Percentiles rank a stretch among this genome's conserved stretches.
These are phyloP conservation scores for Philaenus spumarius DNA, from an alignment of 1,140 invertebrate genomes.

Conservation along the genomic window DNA sequence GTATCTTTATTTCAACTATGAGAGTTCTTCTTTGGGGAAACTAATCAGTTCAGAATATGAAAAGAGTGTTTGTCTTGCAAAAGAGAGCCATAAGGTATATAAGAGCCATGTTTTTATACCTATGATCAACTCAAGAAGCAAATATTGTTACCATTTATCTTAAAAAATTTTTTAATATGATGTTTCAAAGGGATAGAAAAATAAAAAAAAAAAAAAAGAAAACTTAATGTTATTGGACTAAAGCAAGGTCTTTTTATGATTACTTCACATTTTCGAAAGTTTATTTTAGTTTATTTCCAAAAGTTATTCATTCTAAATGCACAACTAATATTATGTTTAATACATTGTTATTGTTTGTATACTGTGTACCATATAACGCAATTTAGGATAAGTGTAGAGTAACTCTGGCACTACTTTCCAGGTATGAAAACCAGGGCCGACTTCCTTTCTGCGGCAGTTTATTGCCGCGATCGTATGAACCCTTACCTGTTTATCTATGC, in stretches of 20 bases:
- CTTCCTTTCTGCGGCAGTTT: slow-evolving; percentile 59
- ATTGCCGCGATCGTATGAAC: slow-evolving; percentile 65
- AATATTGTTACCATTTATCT: too few relatives aligned
- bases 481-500: slow-evolving; percentile 72
- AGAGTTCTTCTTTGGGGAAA: too few relatives aligned
- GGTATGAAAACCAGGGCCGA: slow-evolving; percentile 63
- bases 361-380: neutral
- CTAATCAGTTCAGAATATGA: too few relatives aligned
- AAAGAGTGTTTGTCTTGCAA: too few relatives aligned
- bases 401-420: slow-evolving; percentile 31
- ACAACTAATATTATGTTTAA: neutral
- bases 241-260: neutral
- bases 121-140: too few relatives aligned
- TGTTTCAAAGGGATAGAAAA: too few relatives aligned
- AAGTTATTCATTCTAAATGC: neutral
- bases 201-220: neutral
- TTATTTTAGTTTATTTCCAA: neutral
- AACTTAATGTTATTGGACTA: neutral
- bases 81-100: too few relatives aligned
- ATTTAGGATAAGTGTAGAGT: neutral
- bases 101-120: too few relatives aligned
- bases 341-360: neutral
- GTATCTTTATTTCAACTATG: too few relatives aligned
- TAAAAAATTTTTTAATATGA: too few relatives aligned
- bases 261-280: neutral